phyloP scores from a whole-genome alignment of 2,797 vertebrate genomes.

The Characodon lateralis region DNA sequence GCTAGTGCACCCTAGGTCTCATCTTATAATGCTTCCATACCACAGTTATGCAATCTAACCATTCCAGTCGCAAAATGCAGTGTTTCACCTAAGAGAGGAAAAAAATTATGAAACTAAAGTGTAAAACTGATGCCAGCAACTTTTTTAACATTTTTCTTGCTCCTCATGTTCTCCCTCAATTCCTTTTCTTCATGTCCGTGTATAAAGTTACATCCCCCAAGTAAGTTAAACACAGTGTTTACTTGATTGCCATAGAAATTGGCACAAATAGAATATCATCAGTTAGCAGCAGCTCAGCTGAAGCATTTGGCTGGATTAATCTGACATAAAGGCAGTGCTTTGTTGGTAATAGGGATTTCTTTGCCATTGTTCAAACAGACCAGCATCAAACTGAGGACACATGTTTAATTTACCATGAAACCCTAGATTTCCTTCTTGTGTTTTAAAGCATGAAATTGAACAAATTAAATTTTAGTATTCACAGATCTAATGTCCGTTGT shows the following conservation, averaged over 20 bases:
- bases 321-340: slow-evolving; percentile 41
- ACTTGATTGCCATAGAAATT: slow-evolving; percentile 61
- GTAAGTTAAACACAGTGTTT: slow-evolving; percentile 49
- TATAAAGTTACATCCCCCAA: slow-evolving; percentile 36
- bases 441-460: slow-evolving; percentile 24
- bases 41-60: slow-evolving; percentile 23
- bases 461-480: slow-evolving; percentile 22
- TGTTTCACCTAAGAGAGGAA: slow-evolving; percentile 14
- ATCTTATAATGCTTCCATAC: slow-evolving; percentile 5
- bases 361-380: slow-evolving; percentile 56
- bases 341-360: slow-evolving; percentile 49
- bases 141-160: slow-evolving; percentile 26
- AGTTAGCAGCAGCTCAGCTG: slow-evolving; percentile 43
- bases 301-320: slow-evolving; percentile 49
- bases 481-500: slow-evolving; percentile 18
- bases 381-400: slow-evolving; percentile 20
- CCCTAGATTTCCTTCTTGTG: slow-evolving; percentile 16
- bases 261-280: slow-evolving; percentile 50
- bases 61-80: slow-evolving; percentile 19
- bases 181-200: slow-evolving; percentile 38
- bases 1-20: background rate
- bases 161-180: slow-evolving; percentile 19
- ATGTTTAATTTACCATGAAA: slow-evolving; percentile 43
- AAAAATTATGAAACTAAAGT: slow-evolving; percentile 19
- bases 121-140: slow-evolving; percentile 20